A percentile compares a stretch with the other conserved stretches of the same genome.
Evolutionary conservation across 2,113 vertebrate genomes (phyloP).

Genomic region (Prionailurus viverrinus): DNA sequence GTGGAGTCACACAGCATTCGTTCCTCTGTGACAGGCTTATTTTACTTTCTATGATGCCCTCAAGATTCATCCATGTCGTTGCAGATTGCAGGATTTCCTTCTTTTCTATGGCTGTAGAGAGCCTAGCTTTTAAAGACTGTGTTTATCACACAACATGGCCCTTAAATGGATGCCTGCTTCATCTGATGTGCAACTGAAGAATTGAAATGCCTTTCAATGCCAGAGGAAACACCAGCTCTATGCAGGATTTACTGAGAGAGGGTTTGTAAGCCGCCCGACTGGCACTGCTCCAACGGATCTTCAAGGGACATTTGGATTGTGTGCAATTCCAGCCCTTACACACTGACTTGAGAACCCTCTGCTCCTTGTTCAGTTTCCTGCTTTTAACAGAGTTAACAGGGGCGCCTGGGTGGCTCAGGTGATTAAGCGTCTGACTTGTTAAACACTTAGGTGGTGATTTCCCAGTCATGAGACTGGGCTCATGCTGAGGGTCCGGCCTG

Average conservation of each 20-base stretch:
- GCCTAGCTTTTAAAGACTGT: not conserved
- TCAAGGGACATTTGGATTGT: not conserved
- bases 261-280: not conserved
- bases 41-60: not conserved
- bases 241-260: not conserved
- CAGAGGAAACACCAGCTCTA: not conserved
- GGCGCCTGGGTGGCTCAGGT: too few species aligned
- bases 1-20: not conserved
- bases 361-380: not conserved
- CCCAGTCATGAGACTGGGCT: too few species aligned
- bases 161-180: not conserved
- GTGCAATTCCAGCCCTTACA: not conserved
- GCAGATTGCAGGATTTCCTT: not conserved
- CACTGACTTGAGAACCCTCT: not conserved
- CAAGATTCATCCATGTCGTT: not conserved
- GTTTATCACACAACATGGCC: not conserved
- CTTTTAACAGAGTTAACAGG: not conserved
- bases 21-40: not conserved
- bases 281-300: not conserved
- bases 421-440: too few species aligned
- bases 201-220: not conserved
- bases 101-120: not conserved
- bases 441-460: too few species aligned
- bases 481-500: too few species aligned
- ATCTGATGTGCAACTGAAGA: not conserved